Base-by-base conservation (phyloP, 2,888 invertebrate genomes). In the Nematopogon swammerdamellus region DNA sequence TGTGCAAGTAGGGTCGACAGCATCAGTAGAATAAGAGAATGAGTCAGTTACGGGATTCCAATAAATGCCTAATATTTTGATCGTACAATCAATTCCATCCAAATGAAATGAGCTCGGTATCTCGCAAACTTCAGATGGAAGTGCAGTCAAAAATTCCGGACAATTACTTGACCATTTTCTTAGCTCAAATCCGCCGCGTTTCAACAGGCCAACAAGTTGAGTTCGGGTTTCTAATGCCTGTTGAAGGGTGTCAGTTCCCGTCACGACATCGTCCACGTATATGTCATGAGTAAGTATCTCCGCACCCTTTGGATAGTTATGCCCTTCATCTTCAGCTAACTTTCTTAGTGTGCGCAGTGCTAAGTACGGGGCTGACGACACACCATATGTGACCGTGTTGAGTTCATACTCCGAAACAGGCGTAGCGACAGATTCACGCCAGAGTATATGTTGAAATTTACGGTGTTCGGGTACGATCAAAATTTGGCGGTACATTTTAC, bases 401-500 rank as follows among this genome's bases (percentile, higher is more conserved):
- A 51, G 29, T 19, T 48, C 48, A 43, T 43, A 51, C 18, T 51
- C 51, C 2, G 3, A 8, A 3, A 51, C 16, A 5, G 51, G 48
- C 6, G 44, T 45, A 8, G 2, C 11, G 18, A 45, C 19, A n/a
- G 29, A 43, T 17, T 45, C 43, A 18, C 51, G 16, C 46, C 49
- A 51, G 14, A 51, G 18, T 14, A 51, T 46, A 19, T 49, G 46
- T 18, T 48, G 48, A 11, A 18, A 49, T 11, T 18, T 16, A 2
- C 49, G 44, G 36, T 51, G 49, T 19, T 51, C 46, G 1, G 42
- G 11, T 3, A 44, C 3, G 5, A 51, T 16, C 17, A 17, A 11
- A 42, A 51, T 49, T 25, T 46, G 25, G 2, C 51, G 18, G 18
- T 49, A 51, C 51, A 51, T 49, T 45, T 49, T 51, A 17, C 25